Conservation (phyloP, 1,140 invertebrate genomes). For the Saccostrea glomerata region DNA sequence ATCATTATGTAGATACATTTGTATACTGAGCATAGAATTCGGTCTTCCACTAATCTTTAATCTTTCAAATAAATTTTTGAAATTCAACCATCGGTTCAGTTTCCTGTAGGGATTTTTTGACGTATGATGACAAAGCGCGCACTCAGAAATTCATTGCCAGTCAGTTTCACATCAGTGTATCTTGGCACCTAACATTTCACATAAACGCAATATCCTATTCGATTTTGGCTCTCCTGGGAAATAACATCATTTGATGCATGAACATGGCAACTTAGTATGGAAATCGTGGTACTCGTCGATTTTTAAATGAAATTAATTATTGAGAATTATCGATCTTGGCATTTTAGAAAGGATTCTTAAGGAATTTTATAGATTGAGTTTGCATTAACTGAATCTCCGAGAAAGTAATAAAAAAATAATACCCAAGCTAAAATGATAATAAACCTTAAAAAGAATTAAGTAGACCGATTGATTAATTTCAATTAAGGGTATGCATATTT, state of each 20-base stretch:
- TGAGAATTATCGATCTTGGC: not conserved
- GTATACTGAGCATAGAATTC: too few relatives aligned
- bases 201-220: not conserved
- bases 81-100: too few relatives aligned
- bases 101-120: too few relatives aligned
- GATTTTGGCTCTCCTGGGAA: slow-evolving; percentile 20
- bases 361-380: not conserved
- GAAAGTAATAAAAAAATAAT: too few relatives aligned
- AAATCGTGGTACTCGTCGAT: not conserved
- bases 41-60: too few relatives aligned
- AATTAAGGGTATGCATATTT: too few relatives aligned
- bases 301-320: slow-evolving; percentile 13
- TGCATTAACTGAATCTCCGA: not conserved
- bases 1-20: too few relatives aligned
- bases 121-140: not conserved
- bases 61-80: too few relatives aligned
- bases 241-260: not conserved
- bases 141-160: not conserved
- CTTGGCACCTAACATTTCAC: not conserved
- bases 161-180: not conserved
- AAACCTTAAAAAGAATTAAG: too few relatives aligned
- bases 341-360: not conserved
- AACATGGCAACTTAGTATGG: not conserved
- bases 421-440: too few relatives aligned
- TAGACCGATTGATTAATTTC: too few relatives aligned